Percentiles rank a stretch among this genome's conserved stretches.
These are phyloP conservation scores for Diaprepes abbreviatus DNA, from an alignment of 2,888 invertebrate species.

Conservation along the genomic window DNA sequence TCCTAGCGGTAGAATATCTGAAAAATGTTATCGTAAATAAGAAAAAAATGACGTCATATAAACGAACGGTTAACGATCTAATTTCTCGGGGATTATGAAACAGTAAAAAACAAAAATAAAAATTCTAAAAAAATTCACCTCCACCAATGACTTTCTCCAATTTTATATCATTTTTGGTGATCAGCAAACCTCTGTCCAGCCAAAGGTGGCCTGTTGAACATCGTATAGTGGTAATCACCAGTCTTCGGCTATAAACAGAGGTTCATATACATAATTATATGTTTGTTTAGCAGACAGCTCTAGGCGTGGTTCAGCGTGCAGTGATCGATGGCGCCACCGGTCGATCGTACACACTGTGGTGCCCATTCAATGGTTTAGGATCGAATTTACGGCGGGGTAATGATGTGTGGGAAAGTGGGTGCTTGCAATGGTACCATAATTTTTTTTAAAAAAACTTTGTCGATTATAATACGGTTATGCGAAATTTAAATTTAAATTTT, in stretches of 20 bases:
- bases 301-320: slow-evolving; percentile 66
- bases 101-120: no score
- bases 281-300: slow-evolving; percentile 69
- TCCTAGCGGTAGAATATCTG: no score
- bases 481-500: no score
- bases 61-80: no score
- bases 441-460: no score
- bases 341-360: slow-evolving; percentile 57
- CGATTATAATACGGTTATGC: no score
- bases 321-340: slow-evolving; percentile 68
- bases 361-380: slow-evolving; percentile 46
- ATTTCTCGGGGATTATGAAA: no score
- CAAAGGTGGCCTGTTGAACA: slow-evolving; percentile 46
- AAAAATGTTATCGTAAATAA: no score
- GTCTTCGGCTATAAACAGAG: slow-evolving; percentile 65
- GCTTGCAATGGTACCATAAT: background rate
- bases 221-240: slow-evolving; percentile 46
- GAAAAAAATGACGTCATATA: no score
- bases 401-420: slow-evolving; percentile 30
- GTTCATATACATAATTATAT: slow-evolving; percentile 69
- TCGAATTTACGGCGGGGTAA: slow-evolving; percentile 12
- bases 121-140: slow-evolving; percentile 8
- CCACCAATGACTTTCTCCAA: slow-evolving; percentile 28
- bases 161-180: slow-evolving; percentile 44
- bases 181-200: slow-evolving; percentile 17